These are phyloP conservation scores for Epinephelus cyanopodus DNA, from an alignment of 2,113 vertebrate genomes.

Conservation along the genomic window DNA sequence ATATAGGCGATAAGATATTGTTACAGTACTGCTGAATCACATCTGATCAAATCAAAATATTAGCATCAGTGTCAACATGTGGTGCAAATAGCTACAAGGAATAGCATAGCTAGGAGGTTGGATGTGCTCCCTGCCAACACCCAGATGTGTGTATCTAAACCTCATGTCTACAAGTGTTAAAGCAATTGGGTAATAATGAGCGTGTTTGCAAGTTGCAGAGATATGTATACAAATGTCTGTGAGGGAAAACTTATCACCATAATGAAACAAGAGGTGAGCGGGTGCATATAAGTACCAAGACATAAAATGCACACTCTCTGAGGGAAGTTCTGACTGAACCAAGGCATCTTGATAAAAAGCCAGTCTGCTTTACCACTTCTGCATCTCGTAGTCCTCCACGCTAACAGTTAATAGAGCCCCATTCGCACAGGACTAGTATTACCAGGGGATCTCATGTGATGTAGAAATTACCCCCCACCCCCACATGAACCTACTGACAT, in stretches of 20 bases:
- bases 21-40: background rate
- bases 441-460: no score
- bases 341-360: background rate
- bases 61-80: background rate
- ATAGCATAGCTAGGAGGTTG: background rate
- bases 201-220: constrained; percentile 4
- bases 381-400: background rate
- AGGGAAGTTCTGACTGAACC: background rate
- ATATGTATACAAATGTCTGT: constrained; percentile 6
- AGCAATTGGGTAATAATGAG: background rate
- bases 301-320: background rate
- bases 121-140: background rate
- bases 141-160: constrained; percentile 17
- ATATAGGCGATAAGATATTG: background rate
- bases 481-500: no score
- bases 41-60: background rate
- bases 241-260: background rate
- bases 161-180: background rate
- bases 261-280: background rate
- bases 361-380: background rate
- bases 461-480: no score
- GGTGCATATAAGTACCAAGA: background rate
- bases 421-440: no score
- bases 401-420: background rate
- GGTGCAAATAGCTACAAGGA: background rate